Evolutionary conservation across 2,113 vertebrate species (phyloP).

Genomic region (Saccopteryx leptura): DNA sequence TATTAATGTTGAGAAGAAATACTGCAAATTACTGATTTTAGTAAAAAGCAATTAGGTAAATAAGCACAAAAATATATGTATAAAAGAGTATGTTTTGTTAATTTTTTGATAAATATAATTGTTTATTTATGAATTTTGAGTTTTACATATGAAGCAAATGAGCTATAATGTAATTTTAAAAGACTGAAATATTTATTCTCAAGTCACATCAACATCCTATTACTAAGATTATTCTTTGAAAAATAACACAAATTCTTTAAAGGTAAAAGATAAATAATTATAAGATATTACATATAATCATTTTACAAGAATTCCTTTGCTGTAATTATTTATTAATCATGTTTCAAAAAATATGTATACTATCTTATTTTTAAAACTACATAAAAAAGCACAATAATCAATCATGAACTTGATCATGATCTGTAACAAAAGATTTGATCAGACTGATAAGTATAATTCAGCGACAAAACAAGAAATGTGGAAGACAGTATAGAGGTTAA

Average conservation of each 20-base stretch:
- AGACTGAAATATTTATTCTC: constrained; percentile 3
- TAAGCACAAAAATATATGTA: background rate
- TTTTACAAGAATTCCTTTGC: background rate
- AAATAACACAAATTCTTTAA: background rate
- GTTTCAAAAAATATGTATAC: background rate
- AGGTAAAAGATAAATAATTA: background rate
- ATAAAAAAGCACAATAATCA: background rate
- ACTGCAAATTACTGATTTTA: background rate
- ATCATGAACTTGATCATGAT: background rate
- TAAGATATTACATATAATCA: background rate
- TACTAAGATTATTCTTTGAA: constrained; percentile 22
- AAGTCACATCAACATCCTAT: background rate
- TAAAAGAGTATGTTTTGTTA: background rate
- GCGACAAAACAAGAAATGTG: background rate
- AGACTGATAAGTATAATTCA: background rate
- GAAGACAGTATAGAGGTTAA: background rate
- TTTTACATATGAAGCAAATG: constrained; percentile 37
- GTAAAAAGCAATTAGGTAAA: constrained; percentile 18
- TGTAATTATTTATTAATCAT: background rate
- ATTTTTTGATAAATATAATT: constrained; percentile 46
- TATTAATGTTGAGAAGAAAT: background rate
- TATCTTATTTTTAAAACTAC: background rate
- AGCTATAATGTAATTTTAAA: background rate
- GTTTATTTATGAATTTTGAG: constrained; percentile 33
- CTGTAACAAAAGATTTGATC: background rate